Evolutionary conservation across 2,797 vertebrate genomes (phyloP), one percentile per base, ranked within the genome.

Genomic region (Poeciliopsis paucimaculata): DNA sequence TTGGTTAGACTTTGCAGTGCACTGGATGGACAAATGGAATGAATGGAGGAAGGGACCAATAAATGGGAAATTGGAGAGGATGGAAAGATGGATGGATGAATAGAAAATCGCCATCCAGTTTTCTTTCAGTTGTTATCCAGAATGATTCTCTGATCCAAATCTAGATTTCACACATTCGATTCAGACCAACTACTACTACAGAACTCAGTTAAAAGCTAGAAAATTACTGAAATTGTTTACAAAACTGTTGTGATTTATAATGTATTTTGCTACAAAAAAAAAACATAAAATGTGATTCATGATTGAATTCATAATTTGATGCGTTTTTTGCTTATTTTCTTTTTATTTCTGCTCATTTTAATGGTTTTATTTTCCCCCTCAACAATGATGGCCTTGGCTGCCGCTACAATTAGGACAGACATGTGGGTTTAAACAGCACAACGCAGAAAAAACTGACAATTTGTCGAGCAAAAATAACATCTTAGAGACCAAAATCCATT

Each of bases 401-500:
- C 11, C 12, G 26, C 36, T 70, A 13, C 64, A 68, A 23, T 87
- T 83, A 73, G 60, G 76, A 84, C 82, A 78, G 53, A 23, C 84
- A 78, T 83, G 87, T 74, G 75, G 79, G 82, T 89, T 84, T 90
- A 79, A 87, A 34, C n/a, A 78, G 47, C 76, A 76, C 51, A 73
- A 26, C 76, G 73, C 77, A 80, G 60, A 77, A 78, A 62, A 82
- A 86, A 70, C 72, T 78, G 62, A 89, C 76, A 0, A 84, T 82
- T 83, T 88, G 80, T 84, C 84, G 70, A 81, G 79, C 46, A 76
- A 83, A 70, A 90, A 88, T 68, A 87, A 76, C 47, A 73, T 57
- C 74, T 51, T 46, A 78, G 66, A 36, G 12, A 81, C 79, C 66
- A 80, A 87, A 91, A 90, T 46, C 53, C 79, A 85, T 89, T 68